Evolutionary conservation across 2,888 invertebrate genomes (phyloP), one percentile per base, ranked within the genome.

Genomic region (Drosophila suboccidentalis): DNA sequence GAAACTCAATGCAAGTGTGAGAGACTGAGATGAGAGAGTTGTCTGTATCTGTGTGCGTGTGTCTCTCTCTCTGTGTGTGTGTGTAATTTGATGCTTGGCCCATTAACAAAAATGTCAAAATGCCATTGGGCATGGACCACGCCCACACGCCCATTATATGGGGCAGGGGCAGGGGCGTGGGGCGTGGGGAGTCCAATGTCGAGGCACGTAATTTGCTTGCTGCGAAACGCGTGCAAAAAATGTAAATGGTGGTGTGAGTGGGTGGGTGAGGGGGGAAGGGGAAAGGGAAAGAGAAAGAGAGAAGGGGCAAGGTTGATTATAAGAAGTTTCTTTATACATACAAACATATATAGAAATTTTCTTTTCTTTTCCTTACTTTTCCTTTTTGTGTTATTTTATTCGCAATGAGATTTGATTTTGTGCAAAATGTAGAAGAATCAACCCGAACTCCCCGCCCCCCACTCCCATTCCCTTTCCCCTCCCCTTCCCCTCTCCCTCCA

Each of bases 81-180:
- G 68, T 82, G 86, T 86, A 87, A 87, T 88, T 88, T 88, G 87
- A 87, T 88, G 84, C 82, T 82, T 80, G 73, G 76, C 75, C 87
- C 84, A 88, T 88, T 87, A 87, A 84, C 80, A 80, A 88, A 87
- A 86, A 88, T 87, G 84, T 88, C 87, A 88, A 84, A 87, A 87
- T 86, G 87, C 86, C 84, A 73, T 74, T 81, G 86, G 84, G 85
- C 87, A 84, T 73, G 63, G 58, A 39, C 49, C 41, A 41, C 53
- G 41, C 49, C 32, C 57, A 54, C 41, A 54, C n/a, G 38, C 26
- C 43, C n/a, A 36, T 26, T 43, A 41, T 41, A 65, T 10, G 15
- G 19, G 19, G 9, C 22, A 39, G 50, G 39, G 32, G 36, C 26
- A 1, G 15, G 32, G 19, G 13, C 22, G 4, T 4, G 15, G 32